Evolutionary conservation across 2,113 vertebrate species (phyloP), one percentile per base, ranked within the genome.

Genomic region (Leucopsar rothschildi): DNA sequence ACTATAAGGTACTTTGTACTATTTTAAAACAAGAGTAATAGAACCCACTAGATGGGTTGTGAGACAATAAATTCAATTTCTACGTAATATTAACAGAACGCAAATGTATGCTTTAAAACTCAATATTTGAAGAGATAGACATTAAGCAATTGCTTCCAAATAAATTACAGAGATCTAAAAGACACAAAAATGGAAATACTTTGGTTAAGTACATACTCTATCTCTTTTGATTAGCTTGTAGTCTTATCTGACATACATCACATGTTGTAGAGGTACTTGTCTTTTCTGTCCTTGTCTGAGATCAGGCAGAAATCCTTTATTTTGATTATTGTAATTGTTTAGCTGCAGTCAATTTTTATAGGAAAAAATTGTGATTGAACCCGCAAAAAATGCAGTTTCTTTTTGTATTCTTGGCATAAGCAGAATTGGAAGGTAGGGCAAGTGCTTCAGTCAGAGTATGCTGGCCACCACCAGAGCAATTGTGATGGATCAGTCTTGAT

Each of bases 41-140:
- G 40, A 42, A 35, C 6, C 5, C 2, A 15, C 10, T 37, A 31
- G 39, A 37, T 73, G 0, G 2, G 3, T 42, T 76, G 14, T 2
- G 9, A 76, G 33, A 13, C 18, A n/a, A 33, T 47, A 28, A 75
- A 61, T 73, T 72, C 3, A 4, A 23, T 77, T 86, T 72, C 15
- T 72, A 7, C 0, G 0, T 84, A 29, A 24, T 44, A 8, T 9
- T 56, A 64, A 39, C 9, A 28, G n/a, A 40, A 20, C 27, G 33
- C 37, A 55, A 45, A 56, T 56, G 10, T 22, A 6, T 47, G 16
- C 55, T 31, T 39, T 60, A 47, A 86, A 80, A 68, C 44, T 60
- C 21, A n/a, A 0, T 65, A 6, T 89, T 77, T 89, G 63, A 66
- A 39, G 35, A 90, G 15, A 21, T 23, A 22, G 15, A 25, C 2